Evolutionary conservation across 1,140 invertebrate genomes (phyloP), one percentile per base, ranked within the genome.

Genomic region (Solenopsis invicta): DNA sequence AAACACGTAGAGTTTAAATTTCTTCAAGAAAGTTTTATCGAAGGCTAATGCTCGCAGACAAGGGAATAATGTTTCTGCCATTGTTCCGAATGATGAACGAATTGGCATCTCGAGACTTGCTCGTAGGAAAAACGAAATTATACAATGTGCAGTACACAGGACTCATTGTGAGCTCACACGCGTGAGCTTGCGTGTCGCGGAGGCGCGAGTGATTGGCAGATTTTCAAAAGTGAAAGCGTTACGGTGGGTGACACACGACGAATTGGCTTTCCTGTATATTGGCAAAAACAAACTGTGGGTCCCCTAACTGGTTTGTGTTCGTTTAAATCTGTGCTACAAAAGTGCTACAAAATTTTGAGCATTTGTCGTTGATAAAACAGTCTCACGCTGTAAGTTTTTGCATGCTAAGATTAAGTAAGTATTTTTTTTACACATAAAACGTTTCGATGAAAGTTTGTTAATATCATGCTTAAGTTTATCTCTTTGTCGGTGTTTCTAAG

Each of bases 361-460:
- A 4, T n/a, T 69, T 41, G 13, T 54, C 16, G 16, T 41, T 21
- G 77, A 81, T 69, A 54, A 67, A 80, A 41, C 67, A 41, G 62
- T 45, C 21, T 62, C 16, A 24, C 6, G 41, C 6, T 61, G 8
- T 24, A 52, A 80, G 34, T 18, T 56, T 24, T 21, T 52, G 48
- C 62, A 69, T 41, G n/a, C 2, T 41, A 12, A 77, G 9, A 24
- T 50, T 34, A 48, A 62, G 21, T 64, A 29, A 29, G 29, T 29
- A 16, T 61, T 41, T 41, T 8, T 41, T 41, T 41, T 4, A 41
- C 8, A 4, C 41, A 41, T 37, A 29, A 52, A 56, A 54, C 10
- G n/a, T 12, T 13, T 8, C 13, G 29, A 67, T 9, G 48, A 48
- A 16, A 41, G 9, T n/a, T 9, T 16, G 6, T 37, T 21, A 18